Base-by-base conservation (phyloP, 2,113 vertebrate species). In the Coracopsis vasa region DNA sequence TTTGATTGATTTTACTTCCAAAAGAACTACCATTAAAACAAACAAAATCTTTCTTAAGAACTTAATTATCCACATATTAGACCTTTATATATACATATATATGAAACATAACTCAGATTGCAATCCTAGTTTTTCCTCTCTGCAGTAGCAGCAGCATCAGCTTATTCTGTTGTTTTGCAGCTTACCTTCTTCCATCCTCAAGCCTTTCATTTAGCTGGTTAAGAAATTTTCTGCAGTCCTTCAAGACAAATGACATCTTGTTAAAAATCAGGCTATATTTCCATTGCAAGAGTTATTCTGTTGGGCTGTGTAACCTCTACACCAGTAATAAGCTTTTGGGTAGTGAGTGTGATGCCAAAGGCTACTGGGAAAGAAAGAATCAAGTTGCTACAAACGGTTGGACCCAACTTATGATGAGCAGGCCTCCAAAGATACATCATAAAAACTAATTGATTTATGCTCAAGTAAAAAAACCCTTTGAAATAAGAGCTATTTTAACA, bases 151-250 rank as follows among this genome's bases (percentile, higher is more conserved):
- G 45, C 1, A 3, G 10, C 23, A 82, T 6, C 18, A 50, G 13
- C 31, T 82, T 50, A 58, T 20, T 53, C 56, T 54, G 15, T 16
- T 42, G 6, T 11, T 39, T 71, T 28, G 61, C 7, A 39, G 5
- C 95, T 94, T 98, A 99, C 99, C 98, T 98, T 96, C 97, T 97
- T 60, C 96, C 78, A 80, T 97, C 95, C 50, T 97, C 98, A 94
- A 98, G 98, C 69, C 95, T 98, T 80, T 94, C 80, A 86, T 99
- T 99, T 50, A 99, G 91, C 54, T 92, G 75, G 89, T 99, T 99
- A 88, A 99, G 98, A 98, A 99, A 99, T 75, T 82, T 97, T 84
- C 98, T 98, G 84, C 98, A 98, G 86, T 99, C 98, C 99, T 99
- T 97, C 42, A 96, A 97, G 77, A 86, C 11, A 97, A 98, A 95